Evolutionary conservation across 2,888 invertebrate species (phyloP), one percentile per base, ranked within the genome.

Genomic region (Ryuthela nishihirai): DNA sequence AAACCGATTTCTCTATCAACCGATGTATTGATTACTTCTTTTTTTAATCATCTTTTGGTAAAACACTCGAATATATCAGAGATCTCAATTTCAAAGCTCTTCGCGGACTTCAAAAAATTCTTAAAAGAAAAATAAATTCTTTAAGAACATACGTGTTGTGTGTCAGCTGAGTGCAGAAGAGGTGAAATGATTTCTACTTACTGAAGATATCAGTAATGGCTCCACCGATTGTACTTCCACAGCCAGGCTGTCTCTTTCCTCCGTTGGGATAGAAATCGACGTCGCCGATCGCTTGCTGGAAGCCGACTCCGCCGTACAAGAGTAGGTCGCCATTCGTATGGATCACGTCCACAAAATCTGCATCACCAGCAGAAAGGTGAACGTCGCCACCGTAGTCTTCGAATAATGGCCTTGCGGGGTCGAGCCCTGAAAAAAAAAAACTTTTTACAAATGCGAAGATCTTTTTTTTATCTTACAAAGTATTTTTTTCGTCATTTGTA

Each of bases 231-330:
- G 55, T 62, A 20, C 55, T 62, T 9, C 46, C 36, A 6, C 63
- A 63, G 20, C 59, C 60, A 3, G 59, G 59, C 10, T 63, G 63
- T 12, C 53, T 43, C 12, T 54, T 55, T 1, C 63, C 63, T 1
- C 63, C 63, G 34, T 63, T 63, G 7, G 63, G 59, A 20, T 59
- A 63, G 29, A 44, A 63, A 42, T 63, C 63, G 25, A 63, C 59
- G 12, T 63, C 47, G 4, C 63, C 63, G 4, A 55, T 41, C 6
- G 59, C 35, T 18, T 9, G 18, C 2, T 21, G 25, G 10, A 63
- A 60, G 17, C 63, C 63, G 1, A 63, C 59, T 2, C 60, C 59
- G 2, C 59, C 63, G 20, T 54, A 59, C n/a, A 63, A 12, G 1
- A 60, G 42, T 15, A 45, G 40, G 12, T 58, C 59, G 4, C 47